Base-by-base conservation (phyloP, 2,797 vertebrate species). In the Nyctalus aviator region DNA sequence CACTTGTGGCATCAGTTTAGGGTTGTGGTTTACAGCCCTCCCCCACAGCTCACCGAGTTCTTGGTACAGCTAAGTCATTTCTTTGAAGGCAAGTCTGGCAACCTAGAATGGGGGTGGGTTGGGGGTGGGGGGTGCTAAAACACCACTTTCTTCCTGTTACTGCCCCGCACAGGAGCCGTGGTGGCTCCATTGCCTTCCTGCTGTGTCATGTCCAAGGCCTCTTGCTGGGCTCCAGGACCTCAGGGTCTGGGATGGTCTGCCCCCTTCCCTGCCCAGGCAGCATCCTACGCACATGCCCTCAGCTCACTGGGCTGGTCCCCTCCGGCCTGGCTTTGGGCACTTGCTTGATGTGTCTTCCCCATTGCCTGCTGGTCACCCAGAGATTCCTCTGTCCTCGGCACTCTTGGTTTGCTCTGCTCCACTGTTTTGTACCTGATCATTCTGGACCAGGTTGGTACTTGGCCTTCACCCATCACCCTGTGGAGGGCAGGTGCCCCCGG, bases 81-180 rank as follows among this genome's bases (percentile, higher is more conserved):
- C 97, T 96, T 88, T 97, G 96, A 97, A 96, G 59, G 94, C 75
- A 81, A 76, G 95, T 79, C 93, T 96, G 96, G 96, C 84, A 91
- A 93, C 82, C 30, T 25, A 89, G 73, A 92, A 84, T 83, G 84
- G 76, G 37, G 84, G 88, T 86, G 79, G 84, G 88, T 78, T 76
- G 93, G 71, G 91, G 46, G 46, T 84, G 89, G 86, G 76, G 93
- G 71, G 91, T 91, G 94, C 87, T 78, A 35, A 91, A 93, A 88
- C 76, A 83, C 91, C 76, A 53, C 91, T 96, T 82, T 95, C 91
- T 96, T 97, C 94, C 92, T 95, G 94, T 96, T 92, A 53, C 79
- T 55, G 75, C 77, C 55, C 88, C 53, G 59, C 68, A 13, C 35
- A 8, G 59, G 75, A 93, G 82, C 82, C 57, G 9, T 2, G 2